Percentiles rank a stretch among this genome's conserved stretches.
Conservation (phyloP, 2,113 vertebrate species). For the Turdus rufiventris region DNA sequence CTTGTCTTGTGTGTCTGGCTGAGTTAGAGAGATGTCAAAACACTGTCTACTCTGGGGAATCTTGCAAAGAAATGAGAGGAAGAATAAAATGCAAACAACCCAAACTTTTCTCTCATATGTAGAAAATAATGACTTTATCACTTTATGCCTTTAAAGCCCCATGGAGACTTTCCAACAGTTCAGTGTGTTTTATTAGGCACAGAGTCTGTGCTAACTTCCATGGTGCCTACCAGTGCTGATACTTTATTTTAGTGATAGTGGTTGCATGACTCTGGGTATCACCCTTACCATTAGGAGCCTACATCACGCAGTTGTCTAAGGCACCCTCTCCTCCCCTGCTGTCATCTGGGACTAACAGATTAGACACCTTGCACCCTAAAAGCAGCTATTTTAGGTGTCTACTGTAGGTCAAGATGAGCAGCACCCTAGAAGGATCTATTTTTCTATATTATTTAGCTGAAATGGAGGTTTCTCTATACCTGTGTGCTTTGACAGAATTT, state of each 20-base stretch:
- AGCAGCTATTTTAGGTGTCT: not conserved
- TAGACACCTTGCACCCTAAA: not conserved
- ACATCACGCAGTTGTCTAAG: not conserved
- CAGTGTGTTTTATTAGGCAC: not conserved
- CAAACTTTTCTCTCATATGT: not conserved
- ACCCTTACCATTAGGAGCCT: not conserved
- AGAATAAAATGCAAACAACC: not conserved
- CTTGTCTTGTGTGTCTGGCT: not conserved
- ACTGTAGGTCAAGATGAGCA: not conserved
- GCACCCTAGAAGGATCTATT: not conserved
- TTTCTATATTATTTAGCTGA: not conserved
- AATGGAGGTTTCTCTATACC: not conserved
- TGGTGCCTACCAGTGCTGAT: not conserved
- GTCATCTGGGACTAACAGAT: not conserved
- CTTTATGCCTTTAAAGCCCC: not conserved
- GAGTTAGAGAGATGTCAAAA: not conserved
- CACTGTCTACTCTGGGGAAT: not conserved
- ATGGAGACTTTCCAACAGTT: not conserved
- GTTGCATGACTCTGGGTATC: not conserved
- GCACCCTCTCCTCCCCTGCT: not conserved
- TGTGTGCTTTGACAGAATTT: not conserved
- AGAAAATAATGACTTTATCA: not conserved
- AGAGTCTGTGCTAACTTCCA: not conserved
- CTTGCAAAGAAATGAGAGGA: not conserved
- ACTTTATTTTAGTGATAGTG: not conserved